phyloP scores from a whole-genome alignment of 2,797 vertebrate species.

The Acanthornis magna region DNA sequence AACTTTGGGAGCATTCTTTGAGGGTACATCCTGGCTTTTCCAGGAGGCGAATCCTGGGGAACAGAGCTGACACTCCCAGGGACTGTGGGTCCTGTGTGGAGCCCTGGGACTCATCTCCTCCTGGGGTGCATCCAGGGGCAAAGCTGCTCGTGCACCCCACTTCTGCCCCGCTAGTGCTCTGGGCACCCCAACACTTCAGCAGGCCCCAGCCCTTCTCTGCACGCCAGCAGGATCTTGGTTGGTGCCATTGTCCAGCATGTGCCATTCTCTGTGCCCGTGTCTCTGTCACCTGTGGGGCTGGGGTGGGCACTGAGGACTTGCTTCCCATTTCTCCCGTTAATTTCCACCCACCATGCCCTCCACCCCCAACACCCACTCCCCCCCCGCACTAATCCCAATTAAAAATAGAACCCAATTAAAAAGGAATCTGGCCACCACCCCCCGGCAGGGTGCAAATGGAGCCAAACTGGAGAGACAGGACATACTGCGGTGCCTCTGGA shows the following conservation, averaged over 20 bases:
- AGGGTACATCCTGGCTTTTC: not conserved
- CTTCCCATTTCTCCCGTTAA: not conserved
- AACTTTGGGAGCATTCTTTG: not conserved
- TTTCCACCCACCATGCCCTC: not conserved
- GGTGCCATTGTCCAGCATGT: not conserved
- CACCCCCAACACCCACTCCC: too few relatives aligned
- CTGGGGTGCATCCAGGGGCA: not conserved
- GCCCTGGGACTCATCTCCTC: not conserved
- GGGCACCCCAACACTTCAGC: not conserved
- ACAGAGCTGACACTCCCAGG: not conserved
- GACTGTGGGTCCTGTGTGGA: not conserved
- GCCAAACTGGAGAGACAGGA: not conserved
- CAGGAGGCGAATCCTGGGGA: not conserved
- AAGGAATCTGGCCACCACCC: not conserved
- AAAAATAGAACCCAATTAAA: slow-evolving; percentile 27
- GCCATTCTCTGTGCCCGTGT: not conserved
- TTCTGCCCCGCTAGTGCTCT: not conserved
- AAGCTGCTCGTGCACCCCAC: not conserved
- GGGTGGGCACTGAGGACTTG: not conserved
- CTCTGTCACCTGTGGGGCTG: not conserved
- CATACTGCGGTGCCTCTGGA: accelerated
- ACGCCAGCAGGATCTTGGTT: not conserved
- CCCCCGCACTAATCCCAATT: not conserved
- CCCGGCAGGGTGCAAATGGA: not conserved
- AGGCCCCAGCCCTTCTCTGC: not conserved